phyloP scores from a whole-genome alignment of 1,140 invertebrate species.

The Drosophila jambulina region DNA sequence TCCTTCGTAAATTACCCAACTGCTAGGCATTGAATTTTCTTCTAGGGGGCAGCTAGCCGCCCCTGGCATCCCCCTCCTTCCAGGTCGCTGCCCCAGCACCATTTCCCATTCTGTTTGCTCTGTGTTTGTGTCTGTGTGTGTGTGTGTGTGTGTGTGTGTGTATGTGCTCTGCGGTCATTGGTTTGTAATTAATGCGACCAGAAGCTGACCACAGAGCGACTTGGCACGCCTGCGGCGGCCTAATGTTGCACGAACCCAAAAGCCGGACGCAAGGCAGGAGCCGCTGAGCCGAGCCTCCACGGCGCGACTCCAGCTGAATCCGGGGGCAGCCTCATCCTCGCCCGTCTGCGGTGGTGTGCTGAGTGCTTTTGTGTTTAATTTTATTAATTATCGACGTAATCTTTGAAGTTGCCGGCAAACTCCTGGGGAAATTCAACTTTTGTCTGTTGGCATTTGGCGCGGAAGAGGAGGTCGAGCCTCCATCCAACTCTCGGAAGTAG shows the following conservation, averaged over 20 bases:
- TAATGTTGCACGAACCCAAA: constrained; percentile 47
- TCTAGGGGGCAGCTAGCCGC: neutral
- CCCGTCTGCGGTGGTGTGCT: constrained; percentile 39
- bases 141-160: neutral
- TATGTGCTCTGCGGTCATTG: constrained; percentile 66
- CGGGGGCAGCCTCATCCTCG: neutral
- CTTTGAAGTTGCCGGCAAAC: constrained; percentile 66
- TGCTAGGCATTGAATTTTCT: neutral
- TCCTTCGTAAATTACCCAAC: neutral
- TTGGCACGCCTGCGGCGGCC: constrained; percentile 63
- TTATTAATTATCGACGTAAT: constrained; percentile 81
- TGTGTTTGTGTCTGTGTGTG: neutral
- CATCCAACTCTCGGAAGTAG: constrained; percentile 8
- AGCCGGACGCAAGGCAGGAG: constrained; percentile 11
- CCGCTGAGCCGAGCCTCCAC: neutral
- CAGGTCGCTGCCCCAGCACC: neutral
- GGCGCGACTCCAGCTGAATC: neutral
- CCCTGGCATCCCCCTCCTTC: neutral
- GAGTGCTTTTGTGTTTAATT: constrained; percentile 80
- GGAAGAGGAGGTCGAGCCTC: neutral
- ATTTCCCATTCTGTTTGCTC: constrained; percentile 21
- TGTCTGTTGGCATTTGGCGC: constrained; percentile 22
- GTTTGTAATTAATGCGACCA: constrained; percentile 81
- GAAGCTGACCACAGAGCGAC: constrained; percentile 51
- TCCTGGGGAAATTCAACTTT: constrained; percentile 35